phyloP scores from a whole-genome alignment of 2,888 invertebrate genomes.

The Toxonevra muliebris region DNA sequence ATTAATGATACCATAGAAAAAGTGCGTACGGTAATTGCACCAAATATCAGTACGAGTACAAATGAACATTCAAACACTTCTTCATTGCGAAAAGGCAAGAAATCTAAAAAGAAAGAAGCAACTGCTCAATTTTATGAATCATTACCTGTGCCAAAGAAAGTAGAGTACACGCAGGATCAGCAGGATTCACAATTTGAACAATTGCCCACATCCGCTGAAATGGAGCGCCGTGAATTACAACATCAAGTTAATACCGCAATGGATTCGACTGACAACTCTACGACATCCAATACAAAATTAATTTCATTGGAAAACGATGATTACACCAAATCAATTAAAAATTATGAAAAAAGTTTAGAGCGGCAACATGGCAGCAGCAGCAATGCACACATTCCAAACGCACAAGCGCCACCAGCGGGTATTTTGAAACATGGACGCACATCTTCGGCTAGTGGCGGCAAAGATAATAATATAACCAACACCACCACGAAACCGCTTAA shows the following conservation, averaged over 20 bases:
- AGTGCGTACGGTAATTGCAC: constrained; percentile 47
- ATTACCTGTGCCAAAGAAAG: background rate
- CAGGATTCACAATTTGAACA: background rate
- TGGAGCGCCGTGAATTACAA: constrained; percentile 33
- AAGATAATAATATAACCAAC: constrained; percentile 14
- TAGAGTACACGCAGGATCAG: background rate
- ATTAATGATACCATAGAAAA: constrained; percentile 51
- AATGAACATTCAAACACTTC: constrained; percentile 13
- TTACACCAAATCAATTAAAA: constrained; percentile 47
- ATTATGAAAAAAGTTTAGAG: constrained; percentile 49
- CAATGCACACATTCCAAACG: constrained; percentile 34
- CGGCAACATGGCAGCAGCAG: constrained; percentile 39
- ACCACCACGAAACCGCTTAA: constrained; percentile 28
- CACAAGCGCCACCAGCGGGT: constrained; percentile 37
- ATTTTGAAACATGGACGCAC: constrained; percentile 47
- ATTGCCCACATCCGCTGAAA: constrained; percentile 18
- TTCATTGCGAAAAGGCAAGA: constrained; percentile 34
- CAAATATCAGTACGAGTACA: constrained; percentile 29
- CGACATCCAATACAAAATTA: background rate
- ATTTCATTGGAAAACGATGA: constrained; percentile 44
- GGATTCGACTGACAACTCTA: constrained; percentile 15
- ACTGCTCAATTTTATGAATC: constrained; percentile 45
- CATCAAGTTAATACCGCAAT: background rate
- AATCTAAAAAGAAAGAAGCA: constrained; percentile 33
- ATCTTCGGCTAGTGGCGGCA: constrained; percentile 24